Evolutionary conservation across 2,888 invertebrate genomes (phyloP).

Genomic region (Charanyca ferruginea): DNA sequence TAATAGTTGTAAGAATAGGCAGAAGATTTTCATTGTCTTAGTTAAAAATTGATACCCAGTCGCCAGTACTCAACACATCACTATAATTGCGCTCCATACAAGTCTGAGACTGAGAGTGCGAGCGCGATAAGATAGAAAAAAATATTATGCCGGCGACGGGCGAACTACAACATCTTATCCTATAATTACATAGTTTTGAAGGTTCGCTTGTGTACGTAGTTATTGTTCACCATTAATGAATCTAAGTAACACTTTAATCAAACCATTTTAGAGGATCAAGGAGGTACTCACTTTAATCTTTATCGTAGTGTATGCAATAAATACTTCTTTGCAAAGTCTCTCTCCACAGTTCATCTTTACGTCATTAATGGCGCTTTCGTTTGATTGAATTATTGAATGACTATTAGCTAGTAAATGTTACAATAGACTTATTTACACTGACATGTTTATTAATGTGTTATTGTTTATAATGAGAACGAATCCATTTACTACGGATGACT

Average conservation of each 20-base stretch:
- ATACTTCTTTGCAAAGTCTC: background rate
- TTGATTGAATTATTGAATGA: constrained; percentile 5
- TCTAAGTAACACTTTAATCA: constrained; percentile 4
- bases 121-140: too few species aligned
- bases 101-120: too few species aligned
- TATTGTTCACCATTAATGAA: background rate
- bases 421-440: constrained; percentile 29
- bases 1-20: too few species aligned
- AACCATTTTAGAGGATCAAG: constrained; percentile 5
- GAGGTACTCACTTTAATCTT: constrained; percentile 26
- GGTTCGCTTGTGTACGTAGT: background rate
- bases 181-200: background rate
- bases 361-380: constrained; percentile 1
- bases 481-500: constrained; percentile 27
- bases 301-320: constrained; percentile 4
- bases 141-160: too few species aligned
- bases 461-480: constrained; percentile 31
- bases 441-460: background rate
- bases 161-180: background rate
- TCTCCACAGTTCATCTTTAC: background rate
- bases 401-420: constrained; percentile 19
- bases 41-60: too few species aligned
- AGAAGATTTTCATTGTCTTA: too few species aligned
- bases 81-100: too few species aligned
- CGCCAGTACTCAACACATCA: too few species aligned